These are phyloP conservation scores for Drosophila kohkoa DNA, from an alignment of 1,140 invertebrate genomes.

Conservation along the genomic window DNA sequence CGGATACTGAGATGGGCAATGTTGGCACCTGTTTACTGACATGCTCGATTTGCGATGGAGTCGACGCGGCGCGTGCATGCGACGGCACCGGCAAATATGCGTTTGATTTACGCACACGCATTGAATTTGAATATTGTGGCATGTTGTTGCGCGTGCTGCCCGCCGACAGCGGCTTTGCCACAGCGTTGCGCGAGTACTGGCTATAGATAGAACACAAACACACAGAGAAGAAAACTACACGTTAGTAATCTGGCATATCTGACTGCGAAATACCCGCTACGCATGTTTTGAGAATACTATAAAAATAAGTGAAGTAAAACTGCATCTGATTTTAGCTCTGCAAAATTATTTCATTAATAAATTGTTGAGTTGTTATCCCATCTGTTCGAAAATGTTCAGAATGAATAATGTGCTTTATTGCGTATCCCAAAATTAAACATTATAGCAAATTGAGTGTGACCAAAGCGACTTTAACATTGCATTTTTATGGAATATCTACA, in stretches of 20 bases:
- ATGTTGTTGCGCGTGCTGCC: constrained; percentile 59
- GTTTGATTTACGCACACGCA: constrained; percentile 80
- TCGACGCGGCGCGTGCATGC: constrained; percentile 80
- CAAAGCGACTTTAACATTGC: too few species aligned
- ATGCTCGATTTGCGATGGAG: constrained; percentile 81
- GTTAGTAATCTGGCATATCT: background rate
- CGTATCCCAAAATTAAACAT: too few species aligned
- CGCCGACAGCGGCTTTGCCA: constrained; percentile 17
- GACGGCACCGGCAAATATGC: constrained; percentile 77
- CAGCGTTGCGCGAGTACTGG: constrained; percentile 51
- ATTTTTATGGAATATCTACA: too few species aligned
- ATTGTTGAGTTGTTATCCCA: too few species aligned
- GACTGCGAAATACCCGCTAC: too few species aligned
- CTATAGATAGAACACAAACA: constrained; percentile 26
- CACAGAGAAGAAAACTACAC: background rate
- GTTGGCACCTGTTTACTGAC: constrained; percentile 29
- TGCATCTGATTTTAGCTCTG: too few species aligned
- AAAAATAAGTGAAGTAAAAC: too few species aligned
- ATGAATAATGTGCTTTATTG: too few species aligned
- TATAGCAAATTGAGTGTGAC: too few species aligned
- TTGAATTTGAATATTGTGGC: constrained; percentile 80
- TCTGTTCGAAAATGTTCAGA: too few species aligned
- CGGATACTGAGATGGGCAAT: constrained; percentile 54
- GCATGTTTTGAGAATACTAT: too few species aligned
- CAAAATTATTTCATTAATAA: too few species aligned